Evolutionary conservation across 2,888 invertebrate genomes (phyloP), one percentile per base, ranked within the genome.

Genomic region (Morpho helenor): DNA sequence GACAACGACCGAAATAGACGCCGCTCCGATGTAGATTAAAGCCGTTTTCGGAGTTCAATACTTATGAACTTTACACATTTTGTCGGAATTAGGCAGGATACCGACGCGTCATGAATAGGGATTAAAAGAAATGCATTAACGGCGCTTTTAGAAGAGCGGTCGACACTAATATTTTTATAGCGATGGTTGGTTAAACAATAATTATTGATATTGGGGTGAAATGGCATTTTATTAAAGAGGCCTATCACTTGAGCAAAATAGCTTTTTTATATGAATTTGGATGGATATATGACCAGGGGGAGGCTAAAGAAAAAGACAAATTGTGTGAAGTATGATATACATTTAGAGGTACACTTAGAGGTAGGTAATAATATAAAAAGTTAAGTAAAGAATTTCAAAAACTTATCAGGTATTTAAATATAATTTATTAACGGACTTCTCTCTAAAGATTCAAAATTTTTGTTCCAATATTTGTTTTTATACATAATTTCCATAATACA

Each of bases 1-100:
- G 84, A 83, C 82, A 79, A 68, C 78, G 80, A 81, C 87, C 77
- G 76, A 88, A 89, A 89, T 89, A 89, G 87, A 84, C 75, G 69
- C 76, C 73, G 72, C 31, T 31, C 31, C 75, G 68, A 71, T 77
- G 70, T 79, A 81, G 77, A 84, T 80, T 78, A 78, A 79, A 79
- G 73, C 81, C 80, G 80, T 81, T 84, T 85, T 82, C 70, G 81
- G 80, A 73, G 74, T 79, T 81, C 77, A 74, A 80, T 81, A 70
- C 76, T 73, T 70, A 66, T 61, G 57, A 65, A 69, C 63, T 71
- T 77, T 71, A 71, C 73, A 74, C 75, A 74, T 73, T 76, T 76
- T 76, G 78, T 76, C 52, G 72, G 73, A 68, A 67, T 64, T 61
- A 61, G 67, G 66, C 71, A 70, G 75, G 74, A 75, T 71, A 68